Evolutionary conservation across 2,888 invertebrate species (phyloP), one percentile per base, ranked within the genome.

Genomic region (Cosmopolites sordidus): DNA sequence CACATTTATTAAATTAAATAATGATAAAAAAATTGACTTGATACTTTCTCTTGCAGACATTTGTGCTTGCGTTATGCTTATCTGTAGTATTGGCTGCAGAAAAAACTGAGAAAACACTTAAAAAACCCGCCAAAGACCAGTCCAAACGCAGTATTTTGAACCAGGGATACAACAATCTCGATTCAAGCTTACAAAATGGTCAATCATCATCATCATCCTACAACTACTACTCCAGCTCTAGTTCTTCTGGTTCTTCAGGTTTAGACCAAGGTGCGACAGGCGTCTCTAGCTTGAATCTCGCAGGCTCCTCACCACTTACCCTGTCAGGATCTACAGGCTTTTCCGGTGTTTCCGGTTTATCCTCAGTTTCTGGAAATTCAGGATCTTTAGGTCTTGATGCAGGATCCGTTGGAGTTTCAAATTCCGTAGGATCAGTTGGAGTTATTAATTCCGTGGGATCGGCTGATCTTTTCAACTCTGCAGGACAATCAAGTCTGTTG

Each of bases 31-130:
- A n/a, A n/a, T n/a, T n/a, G n/a, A n/a, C n/a, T n/a, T n/a, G n/a
- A n/a, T n/a, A n/a, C 27, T 18, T 18, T 14, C 33, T 22, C 8
- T 48, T 51, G 14, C 51, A 55, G 55, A 43, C 38, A 16, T 15
- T 51, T 15, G 8, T 55, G n/a, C 12, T 55, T 11, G 43, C 51
- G 9, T 1, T 54, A 16, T 45, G 43, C 42, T 27, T 54, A 14
- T 45, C 54, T 3, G 51, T 16, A 18, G 55, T 47, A n/a, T 55
- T 51, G 14, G 48, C 48, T 17, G 55, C 47, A 11, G 47, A 47
- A 16, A 50, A 50, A 43, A 14, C 22, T n/a, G 16, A 30, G 16
- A 37, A 43, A 14, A 14, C 3, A 22, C 1, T 29, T 2, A 38
- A 22, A 15, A 49, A 45, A 14, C 14, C 17, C n/a, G 15, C 16